Evolutionary conservation across 1,140 invertebrate genomes (phyloP).

Genomic region (Temnothorax curvispinosus): DNA sequence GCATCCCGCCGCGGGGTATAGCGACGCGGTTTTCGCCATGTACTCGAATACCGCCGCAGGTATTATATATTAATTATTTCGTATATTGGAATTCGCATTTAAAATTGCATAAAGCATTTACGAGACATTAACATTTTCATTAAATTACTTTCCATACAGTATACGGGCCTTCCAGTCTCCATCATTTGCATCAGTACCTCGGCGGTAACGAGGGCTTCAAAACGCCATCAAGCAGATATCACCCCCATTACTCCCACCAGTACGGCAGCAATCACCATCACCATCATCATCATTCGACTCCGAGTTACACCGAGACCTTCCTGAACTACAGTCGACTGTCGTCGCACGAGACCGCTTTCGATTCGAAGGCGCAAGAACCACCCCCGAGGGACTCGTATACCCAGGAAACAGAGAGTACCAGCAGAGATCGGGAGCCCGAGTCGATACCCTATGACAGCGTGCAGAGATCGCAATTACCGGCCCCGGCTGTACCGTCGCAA

Average conservation of each 20-base stretch:
- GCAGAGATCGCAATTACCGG: conserved; percentile 77
- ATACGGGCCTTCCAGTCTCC: conserved; percentile 80
- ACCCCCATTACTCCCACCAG: conserved; percentile 78
- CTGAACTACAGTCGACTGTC: conserved; percentile 82
- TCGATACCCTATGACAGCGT: conserved; percentile 69
- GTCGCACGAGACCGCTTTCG: conserved; percentile 76
- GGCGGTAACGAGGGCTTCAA: conserved; percentile 82
- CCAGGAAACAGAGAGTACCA: conserved; percentile 72
- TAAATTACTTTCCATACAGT: conserved; percentile 66
- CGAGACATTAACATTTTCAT: background rate
- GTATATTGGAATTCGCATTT: background rate
- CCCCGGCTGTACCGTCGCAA: conserved; percentile 66
- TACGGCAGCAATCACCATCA: conserved; percentile 75
- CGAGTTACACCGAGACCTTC: conserved; percentile 80
- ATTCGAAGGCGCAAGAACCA: conserved; percentile 77
- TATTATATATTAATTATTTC: conserved; percentile 39
- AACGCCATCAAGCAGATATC: conserved; percentile 79
- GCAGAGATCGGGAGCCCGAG: conserved; percentile 68
- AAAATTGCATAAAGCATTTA: background rate
- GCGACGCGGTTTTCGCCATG: conserved; percentile 79
- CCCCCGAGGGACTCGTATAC: conserved; percentile 59
- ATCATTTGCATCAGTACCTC: conserved; percentile 83
- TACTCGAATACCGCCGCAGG: conserved; percentile 78
- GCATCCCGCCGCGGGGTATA: conserved; percentile 71
- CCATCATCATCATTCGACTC: conserved; percentile 75